Base-by-base conservation (phyloP, 2,797 vertebrate species). In the Galago senegalensis region DNA sequence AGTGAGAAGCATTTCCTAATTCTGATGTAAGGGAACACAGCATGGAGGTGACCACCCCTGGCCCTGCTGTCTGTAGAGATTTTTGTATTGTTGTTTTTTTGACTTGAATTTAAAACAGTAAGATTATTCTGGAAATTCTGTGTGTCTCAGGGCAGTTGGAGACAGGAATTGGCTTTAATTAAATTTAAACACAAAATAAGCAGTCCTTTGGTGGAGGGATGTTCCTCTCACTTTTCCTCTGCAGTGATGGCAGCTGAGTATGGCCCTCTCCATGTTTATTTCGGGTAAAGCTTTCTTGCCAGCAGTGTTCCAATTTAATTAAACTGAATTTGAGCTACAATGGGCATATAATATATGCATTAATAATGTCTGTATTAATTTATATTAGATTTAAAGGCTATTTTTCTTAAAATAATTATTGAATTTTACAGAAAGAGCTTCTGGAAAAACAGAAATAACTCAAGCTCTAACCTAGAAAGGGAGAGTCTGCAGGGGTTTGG, bases 131-230 rank as follows among this genome's bases (percentile, higher is more conserved):
- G 73, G 84, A 93, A 95, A 92, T 96, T 89, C 65, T 72, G 40
- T 13, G 40, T 85, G 11, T 89, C 76, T 91, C 81, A 34, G 76
- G 58, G 49, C 16, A 65, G 23, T 53, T 34, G 34, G 67, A 93
- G 87, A 84, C 13, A 90, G 76, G 77, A 94, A 79, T 60, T 83
- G 61, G 29, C 65, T 96, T 96, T 96, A 94, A 93, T 95, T 91
- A 91, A 80, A 84, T 58, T 87, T 79, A 93, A 96, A 87, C 27
- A 90, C 63, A 82, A 67, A 91, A 81, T 85, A 58, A 82, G 70
- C 37, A 72, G 40, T 65, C 20, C 63, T 76, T 67, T 49, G 43
- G 37, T 81, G 34, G 31, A 79, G 12, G n/a, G 60, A 10, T 1
- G 0, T 89, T 80, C 20, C 60, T 46, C 56, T 86, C 83, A 21